Percentiles rank a stretch among this genome's conserved stretches.
phyloP scores from a whole-genome alignment of 2,113 vertebrate genomes.

The Ptilorrhoa leucosticta region DNA sequence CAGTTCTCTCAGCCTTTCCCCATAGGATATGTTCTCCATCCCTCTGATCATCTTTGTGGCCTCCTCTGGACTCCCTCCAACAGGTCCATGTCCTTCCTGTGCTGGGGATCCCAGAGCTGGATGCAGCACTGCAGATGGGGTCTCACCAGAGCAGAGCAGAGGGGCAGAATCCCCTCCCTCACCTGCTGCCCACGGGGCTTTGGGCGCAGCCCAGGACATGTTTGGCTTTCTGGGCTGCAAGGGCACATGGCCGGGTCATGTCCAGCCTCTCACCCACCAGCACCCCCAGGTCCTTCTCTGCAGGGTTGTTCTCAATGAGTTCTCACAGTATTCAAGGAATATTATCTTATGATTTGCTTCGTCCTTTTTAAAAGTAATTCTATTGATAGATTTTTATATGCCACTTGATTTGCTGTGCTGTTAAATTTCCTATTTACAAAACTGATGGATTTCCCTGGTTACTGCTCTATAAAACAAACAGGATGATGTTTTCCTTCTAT shows the following conservation, averaged over 20 bases:
- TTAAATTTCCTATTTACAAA: neutral
- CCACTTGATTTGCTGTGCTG: neutral
- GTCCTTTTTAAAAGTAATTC: neutral
- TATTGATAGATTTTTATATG: neutral
- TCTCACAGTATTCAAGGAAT: neutral
- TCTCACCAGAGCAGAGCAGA: neutral
- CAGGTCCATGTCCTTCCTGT: neutral
- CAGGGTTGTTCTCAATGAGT: neutral
- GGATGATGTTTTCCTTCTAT: neutral
- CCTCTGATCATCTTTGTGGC: neutral
- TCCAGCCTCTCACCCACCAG: neutral
- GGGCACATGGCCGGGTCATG: too few species aligned
- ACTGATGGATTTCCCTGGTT: neutral
- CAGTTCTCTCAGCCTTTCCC: neutral
- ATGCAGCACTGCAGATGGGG: neutral
- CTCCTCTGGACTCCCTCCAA: neutral
- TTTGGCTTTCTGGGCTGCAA: too few species aligned
- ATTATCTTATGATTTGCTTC: neutral
- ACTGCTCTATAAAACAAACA: neutral
- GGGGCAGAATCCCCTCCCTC: neutral
- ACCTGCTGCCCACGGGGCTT: fast-evolving
- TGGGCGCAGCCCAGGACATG: fast-evolving
- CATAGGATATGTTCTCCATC: neutral
- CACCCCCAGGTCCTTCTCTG: neutral
- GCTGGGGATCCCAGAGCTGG: neutral